phyloP scores from a whole-genome alignment of 2,113 vertebrate species.

The Corythornis cristatus region DNA sequence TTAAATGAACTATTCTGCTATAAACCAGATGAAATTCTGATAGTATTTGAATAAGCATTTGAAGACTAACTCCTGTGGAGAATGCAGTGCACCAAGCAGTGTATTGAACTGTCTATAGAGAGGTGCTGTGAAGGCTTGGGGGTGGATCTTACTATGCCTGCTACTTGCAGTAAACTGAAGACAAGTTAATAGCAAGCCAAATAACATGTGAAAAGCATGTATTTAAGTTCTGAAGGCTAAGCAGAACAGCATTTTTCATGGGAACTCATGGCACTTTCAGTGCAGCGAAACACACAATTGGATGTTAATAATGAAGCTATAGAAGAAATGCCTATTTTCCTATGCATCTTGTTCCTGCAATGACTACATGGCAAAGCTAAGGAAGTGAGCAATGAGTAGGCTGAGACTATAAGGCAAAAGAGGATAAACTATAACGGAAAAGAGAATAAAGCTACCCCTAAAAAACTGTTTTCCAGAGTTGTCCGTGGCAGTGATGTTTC shows the following conservation, averaged over 20 bases:
- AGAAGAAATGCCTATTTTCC: neutral
- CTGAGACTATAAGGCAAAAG: neutral
- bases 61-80: neutral
- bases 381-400: neutral
- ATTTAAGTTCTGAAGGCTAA: neutral
- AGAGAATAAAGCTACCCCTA: fast-evolving
- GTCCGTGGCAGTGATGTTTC: neutral
- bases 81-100: neutral
- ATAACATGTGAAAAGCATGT: neutral
- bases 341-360: neutral
- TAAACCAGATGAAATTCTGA: neutral
- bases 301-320: neutral
- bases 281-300: neutral
- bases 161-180: neutral
- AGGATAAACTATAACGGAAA: neutral
- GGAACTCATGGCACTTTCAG: neutral
- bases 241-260: neutral
- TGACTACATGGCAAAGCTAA: neutral
- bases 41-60: neutral
- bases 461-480: neutral
- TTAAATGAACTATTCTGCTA: neutral
- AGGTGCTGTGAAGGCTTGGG: neutral
- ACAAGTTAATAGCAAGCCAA: neutral
- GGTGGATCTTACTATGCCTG: neutral
- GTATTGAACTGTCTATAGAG: neutral